Percentiles rank a stretch among this genome's conserved stretches.
phyloP scores from a whole-genome alignment of 2,113 vertebrate genomes.

The Saimiri boliviensis region DNA sequence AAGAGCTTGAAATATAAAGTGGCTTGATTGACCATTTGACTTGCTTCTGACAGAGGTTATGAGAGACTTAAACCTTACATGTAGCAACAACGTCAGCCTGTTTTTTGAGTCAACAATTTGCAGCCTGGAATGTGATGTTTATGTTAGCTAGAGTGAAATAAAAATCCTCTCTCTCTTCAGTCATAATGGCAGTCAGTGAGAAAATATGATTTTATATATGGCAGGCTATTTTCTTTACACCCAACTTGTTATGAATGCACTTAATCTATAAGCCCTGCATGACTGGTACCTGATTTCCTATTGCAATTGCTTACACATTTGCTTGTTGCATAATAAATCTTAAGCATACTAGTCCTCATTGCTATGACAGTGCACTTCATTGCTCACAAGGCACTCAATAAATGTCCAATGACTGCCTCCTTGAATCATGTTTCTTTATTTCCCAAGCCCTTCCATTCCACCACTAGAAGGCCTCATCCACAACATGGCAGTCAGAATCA shows the following conservation, averaged over 20 bases:
- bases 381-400: neutral
- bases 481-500: neutral
- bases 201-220: constrained; percentile 44
- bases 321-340: constrained; percentile 35
- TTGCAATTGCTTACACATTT: constrained; percentile 14
- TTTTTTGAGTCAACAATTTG: constrained; percentile 26
- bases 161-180: neutral
- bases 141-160: constrained; percentile 33
- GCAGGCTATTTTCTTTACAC: constrained; percentile 15
- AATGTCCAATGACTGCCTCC: neutral
- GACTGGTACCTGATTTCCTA: constrained; percentile 6
- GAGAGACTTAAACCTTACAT: neutral
- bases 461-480: neutral
- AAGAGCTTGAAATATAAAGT: constrained; percentile 42
- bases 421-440: neutral
- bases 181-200: constrained; percentile 9
- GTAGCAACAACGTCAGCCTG: neutral
- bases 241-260: constrained; percentile 17
- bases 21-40: constrained; percentile 3
- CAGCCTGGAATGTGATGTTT: constrained; percentile 2
- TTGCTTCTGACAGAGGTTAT: neutral
- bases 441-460: neutral
- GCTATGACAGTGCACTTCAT: neutral
- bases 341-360: neutral
- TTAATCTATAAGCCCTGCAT: constrained; percentile 30